Conservation (phyloP, 2,797 vertebrate species). For the Falco concolor region DNA sequence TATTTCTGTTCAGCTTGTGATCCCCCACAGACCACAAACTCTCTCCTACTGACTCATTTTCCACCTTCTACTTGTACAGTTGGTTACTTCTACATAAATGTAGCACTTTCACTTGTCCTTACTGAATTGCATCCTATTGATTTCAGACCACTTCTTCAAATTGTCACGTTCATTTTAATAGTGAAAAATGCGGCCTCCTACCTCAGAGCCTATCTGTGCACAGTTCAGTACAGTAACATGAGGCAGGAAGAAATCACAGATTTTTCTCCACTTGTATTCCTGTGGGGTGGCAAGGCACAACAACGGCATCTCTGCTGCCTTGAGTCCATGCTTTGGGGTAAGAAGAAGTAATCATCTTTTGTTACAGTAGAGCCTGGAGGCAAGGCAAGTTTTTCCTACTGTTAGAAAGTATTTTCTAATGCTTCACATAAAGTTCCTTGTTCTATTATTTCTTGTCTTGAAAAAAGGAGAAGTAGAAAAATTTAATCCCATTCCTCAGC, state of each 20-base stretch:
- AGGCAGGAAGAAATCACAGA: background rate
- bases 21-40: background rate
- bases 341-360: background rate
- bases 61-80: conserved; percentile 3
- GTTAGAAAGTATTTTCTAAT: background rate
- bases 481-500: background rate
- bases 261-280: background rate
- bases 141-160: conserved; percentile 30
- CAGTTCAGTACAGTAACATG: background rate
- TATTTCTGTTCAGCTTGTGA: background rate
- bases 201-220: background rate
- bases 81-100: conserved; percentile 26
- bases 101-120: conserved; percentile 20
- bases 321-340: background rate
- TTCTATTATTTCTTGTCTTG: background rate
- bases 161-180: conserved; percentile 16
- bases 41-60: conserved; percentile 3
- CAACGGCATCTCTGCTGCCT: background rate
- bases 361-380: background rate
- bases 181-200: conserved; percentile 18
- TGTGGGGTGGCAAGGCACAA: background rate
- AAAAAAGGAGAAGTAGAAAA: background rate
- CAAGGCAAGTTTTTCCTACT: background rate
- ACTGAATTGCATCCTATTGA: conserved; percentile 38
- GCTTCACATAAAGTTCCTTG: background rate